Base-by-base conservation (phyloP, 2,113 vertebrate species). In the Phyllostomus hastatus region DNA sequence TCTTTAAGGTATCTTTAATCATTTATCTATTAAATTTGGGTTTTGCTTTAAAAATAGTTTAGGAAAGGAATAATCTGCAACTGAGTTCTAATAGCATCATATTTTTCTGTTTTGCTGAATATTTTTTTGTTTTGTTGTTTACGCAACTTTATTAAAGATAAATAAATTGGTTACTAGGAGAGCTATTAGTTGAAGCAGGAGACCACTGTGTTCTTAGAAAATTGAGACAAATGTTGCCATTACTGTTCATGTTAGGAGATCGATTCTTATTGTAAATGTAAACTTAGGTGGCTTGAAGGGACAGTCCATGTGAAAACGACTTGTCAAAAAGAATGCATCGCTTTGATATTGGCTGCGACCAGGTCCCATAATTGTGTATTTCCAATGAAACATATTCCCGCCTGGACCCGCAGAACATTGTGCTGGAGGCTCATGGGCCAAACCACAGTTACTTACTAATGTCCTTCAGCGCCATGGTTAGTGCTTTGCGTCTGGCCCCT, bases 191-290 rank as follows among this genome's bases (percentile, higher is more conserved):
- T 99, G 99, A 98, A 95, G 99, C 99, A 97, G 99, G 99, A 98
- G 99, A 99, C 99, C 99, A 99, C 98, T 99, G 99, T 97, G 99
- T 99, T 98, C 99, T 99, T 99, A 99, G 98, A 98, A 99, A 99
- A 98, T 99, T 99, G 97, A 99, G 98, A 98, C 99, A 99, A 99
- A 99, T 99, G 99, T 99, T 99, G 99, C 99, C 99, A 96, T 99
- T 99, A 99, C 99, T 99, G 99, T 99, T 99, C 98, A 99, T 99
- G 98, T 99, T 99, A 98, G 99, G 99, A 99, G 99, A 99, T 99
- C 99, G 98, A 99, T 99, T 99, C 99, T 99, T 98, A 99, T 99
- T 97, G 99, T 99, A 99, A 99, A 99, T 97, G 99, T 99, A 98
- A 99, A 99, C 99, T 99, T 64, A 12, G 38, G 57, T 64, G 80